Percentiles rank a stretch among this genome's conserved stretches.
phyloP scores from a whole-genome alignment of 2,113 vertebrate species.

The Pteruthius melanotis region DNA sequence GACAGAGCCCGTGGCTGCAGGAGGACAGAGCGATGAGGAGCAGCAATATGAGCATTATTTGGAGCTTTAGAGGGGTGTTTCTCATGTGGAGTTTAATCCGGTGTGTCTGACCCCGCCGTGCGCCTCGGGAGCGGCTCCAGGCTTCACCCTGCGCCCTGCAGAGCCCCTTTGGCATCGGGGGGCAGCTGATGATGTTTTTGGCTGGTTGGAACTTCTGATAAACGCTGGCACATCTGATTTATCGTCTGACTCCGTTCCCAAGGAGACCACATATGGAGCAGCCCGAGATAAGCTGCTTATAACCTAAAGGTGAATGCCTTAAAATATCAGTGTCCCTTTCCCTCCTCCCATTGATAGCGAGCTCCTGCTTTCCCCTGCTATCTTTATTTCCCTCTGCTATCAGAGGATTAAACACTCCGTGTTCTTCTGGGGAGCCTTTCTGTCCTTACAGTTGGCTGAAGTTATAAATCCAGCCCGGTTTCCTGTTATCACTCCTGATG shows the following conservation, averaged over 20 bases:
- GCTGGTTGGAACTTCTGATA: slow-evolving; percentile 28
- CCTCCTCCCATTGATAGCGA: neutral
- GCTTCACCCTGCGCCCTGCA: neutral
- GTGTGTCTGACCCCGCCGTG: neutral
- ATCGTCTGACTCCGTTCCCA: slow-evolving; percentile 60
- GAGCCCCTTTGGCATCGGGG: neutral
- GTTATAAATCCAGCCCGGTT: neutral
- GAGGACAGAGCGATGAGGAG: rapidly evolving
- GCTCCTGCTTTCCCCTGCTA: neutral
- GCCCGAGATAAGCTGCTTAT: slow-evolving; percentile 21
- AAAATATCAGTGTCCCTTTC: neutral
- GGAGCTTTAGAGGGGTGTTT: rapidly evolving
- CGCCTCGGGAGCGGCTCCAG: neutral
- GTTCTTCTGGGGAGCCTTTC: neutral
- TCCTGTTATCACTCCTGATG: neutral
- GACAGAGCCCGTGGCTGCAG: neutral
- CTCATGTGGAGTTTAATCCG: rapidly evolving
- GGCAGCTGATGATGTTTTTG: neutral
- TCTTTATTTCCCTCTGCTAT: neutral
- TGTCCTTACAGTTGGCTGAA: neutral
- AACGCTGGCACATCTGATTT: slow-evolving; percentile 53
- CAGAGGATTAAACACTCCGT: neutral
- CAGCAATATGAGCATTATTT: neutral
- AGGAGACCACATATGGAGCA: slow-evolving; percentile 42
- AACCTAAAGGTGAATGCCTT: slow-evolving; percentile 42